Conservation (phyloP, 2,113 vertebrate genomes). For the Phalacrocorax pelagicus region DNA sequence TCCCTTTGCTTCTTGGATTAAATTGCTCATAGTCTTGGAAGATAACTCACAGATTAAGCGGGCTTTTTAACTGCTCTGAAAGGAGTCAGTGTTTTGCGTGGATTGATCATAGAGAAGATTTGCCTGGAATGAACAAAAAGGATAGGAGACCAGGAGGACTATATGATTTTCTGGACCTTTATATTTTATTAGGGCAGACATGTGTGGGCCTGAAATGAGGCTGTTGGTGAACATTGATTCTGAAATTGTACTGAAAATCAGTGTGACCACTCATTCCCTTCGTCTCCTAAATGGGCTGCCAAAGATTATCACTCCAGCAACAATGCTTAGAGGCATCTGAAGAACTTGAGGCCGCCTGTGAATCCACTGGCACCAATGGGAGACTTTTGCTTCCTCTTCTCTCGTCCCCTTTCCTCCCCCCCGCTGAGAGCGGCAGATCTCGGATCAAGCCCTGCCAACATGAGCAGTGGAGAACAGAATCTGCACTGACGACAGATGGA, state of each 20-base stretch:
- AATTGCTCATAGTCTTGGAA: not conserved
- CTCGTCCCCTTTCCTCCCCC: not conserved
- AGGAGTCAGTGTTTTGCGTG: not conserved
- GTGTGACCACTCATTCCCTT: not conserved
- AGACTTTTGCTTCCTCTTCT: slow-evolving; percentile 26
- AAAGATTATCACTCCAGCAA: slow-evolving; percentile 25
- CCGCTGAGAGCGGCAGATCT: not conserved
- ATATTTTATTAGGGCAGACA: not conserved
- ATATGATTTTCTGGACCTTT: not conserved
- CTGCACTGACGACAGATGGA: slow-evolving; percentile 59
- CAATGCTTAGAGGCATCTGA: slow-evolving; percentile 49
- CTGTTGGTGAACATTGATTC: not conserved
- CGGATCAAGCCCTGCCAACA: not conserved
- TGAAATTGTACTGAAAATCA: not conserved
- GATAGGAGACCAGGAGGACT: not conserved
- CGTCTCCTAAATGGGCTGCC: not conserved
- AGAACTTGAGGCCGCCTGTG: slow-evolving; percentile 38
- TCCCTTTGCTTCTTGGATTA: not conserved
- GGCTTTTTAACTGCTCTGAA: not conserved
- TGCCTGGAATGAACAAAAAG: not conserved
- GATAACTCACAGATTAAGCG: not conserved
- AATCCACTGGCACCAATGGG: slow-evolving; percentile 46
- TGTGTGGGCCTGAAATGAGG: not conserved
- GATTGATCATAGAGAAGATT: not conserved
- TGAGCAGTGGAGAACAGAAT: slow-evolving; percentile 13